phyloP scores from a whole-genome alignment of 2,113 vertebrate genomes.

The Dasyurus viverrinus region DNA sequence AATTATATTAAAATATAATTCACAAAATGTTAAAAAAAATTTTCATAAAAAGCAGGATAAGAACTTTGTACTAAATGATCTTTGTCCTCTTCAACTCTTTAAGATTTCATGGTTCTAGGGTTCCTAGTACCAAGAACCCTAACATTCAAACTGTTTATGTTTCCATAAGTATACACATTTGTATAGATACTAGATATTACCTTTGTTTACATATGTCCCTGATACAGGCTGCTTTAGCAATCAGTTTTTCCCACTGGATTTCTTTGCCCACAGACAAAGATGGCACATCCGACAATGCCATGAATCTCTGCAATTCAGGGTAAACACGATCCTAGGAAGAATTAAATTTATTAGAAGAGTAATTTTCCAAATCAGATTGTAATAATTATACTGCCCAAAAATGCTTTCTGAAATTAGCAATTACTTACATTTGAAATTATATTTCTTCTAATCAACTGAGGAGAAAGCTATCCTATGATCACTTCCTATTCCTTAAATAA shows the following conservation, averaged over 20 bases:
- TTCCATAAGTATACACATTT: not conserved
- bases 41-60: not conserved
- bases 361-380: conserved; percentile 18
- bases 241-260: conserved; percentile 92
- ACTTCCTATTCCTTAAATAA: not conserved
- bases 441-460: conserved; percentile 44
- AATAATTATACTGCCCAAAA: conserved; percentile 23
- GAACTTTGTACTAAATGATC: not conserved
- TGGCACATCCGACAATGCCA: conserved; percentile 84
- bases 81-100: not conserved
- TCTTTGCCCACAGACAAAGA: conserved; percentile 87
- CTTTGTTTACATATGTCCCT: conserved; percentile 94
- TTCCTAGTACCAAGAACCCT: conserved; percentile 5
- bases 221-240: conserved; percentile 93
- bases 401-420: conserved; percentile 23
- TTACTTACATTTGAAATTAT: conserved; percentile 50
- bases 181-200: conserved; percentile 76
- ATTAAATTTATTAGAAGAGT: conserved; percentile 48
- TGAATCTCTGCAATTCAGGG: conserved; percentile 92
- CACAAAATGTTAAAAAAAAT: not conserved
- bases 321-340: conserved; percentile 93
- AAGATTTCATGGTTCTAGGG: not conserved
- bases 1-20: not conserved
- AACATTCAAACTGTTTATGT: not conserved
- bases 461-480: conserved; percentile 50